Base-by-base conservation (phyloP, 1,140 invertebrate genomes). In the Dryas iulia region DNA sequence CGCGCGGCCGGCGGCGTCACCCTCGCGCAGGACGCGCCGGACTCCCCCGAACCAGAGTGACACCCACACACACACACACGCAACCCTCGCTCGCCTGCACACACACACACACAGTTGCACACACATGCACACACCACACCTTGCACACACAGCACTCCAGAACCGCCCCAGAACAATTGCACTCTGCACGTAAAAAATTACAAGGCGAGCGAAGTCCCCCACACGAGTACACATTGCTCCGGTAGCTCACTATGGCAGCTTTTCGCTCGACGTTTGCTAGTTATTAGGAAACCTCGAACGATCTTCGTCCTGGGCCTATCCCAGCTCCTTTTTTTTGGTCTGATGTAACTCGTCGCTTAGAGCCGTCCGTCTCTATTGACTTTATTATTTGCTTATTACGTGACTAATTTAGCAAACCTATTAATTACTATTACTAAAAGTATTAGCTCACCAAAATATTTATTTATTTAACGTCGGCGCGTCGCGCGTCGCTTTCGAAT, bases 371-470 rank as follows among this genome's bases (percentile, higher is more conserved):
- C 62, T 65, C 65, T 69, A 69, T 65, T 77, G 57, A 60, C 52
- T 68, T 64, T 77, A 72, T 74, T 52, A 72, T 73, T 79, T 74
- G 62, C 69, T 67, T 76, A 18, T 47, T 57, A 65, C 76, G 62
- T 76, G 72, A 83, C 75, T 86, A 82, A 80, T 80, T 81, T 83
- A 86, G 72, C 74, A 59, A 69, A 87, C 77, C 79, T 68, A 77
- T 69, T 73, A 69, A 61, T 77, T 72, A 81, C 74, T 84, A 61
- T 77, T 72, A 81, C 74, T 84, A 87, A 87, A 89, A 88, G 87
- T 90, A 88, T 90, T 89, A 88, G 77, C 76, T 78, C 79, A 84
- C 87, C 87, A 88, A 90, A 90, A 82, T 85, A 84, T 83, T 82
- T 87, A 80, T 86, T 83, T 82, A 78, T 79, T 78, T 84, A 81